phyloP scores from a whole-genome alignment of 2,797 vertebrate genomes.

The Brachymystax lenok region DNA sequence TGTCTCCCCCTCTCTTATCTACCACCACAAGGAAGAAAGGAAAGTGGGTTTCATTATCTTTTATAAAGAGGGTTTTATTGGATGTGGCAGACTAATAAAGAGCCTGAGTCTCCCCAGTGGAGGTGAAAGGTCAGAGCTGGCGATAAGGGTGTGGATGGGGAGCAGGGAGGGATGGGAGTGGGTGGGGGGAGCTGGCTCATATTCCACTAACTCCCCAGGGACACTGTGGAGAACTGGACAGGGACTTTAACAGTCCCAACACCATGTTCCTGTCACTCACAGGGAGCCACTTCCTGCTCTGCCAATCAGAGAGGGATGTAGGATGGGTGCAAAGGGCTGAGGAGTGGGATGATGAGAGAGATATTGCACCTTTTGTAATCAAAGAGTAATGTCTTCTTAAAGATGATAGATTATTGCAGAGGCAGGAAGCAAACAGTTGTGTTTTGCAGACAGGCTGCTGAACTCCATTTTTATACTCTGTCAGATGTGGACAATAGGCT shows the following conservation, averaged over 20 bases:
- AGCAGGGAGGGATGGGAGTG: slow-evolving; percentile 13
- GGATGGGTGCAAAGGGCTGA: slow-evolving; percentile 30
- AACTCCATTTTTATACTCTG: slow-evolving; percentile 44
- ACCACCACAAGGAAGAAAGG: slow-evolving; percentile 30
- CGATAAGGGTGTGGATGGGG: slow-evolving; percentile 64
- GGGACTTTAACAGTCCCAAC: slow-evolving; percentile 53
- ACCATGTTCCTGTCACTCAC: slow-evolving; percentile 60
- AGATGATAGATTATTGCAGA: slow-evolving; percentile 43
- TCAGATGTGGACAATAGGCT: too few species aligned
- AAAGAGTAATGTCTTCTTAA: slow-evolving; percentile 29
- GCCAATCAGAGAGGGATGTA: background rate
- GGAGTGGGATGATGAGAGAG: slow-evolving; percentile 39
- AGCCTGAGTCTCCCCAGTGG: slow-evolving; percentile 57
- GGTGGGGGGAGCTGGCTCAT: slow-evolving; percentile 39
- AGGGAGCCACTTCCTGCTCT: slow-evolving; percentile 48
- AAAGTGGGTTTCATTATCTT: slow-evolving; percentile 46
- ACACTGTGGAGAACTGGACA: slow-evolving; percentile 54
- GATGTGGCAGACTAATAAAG: slow-evolving; percentile 77
- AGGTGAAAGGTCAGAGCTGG: slow-evolving; percentile 67
- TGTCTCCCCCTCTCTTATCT: slow-evolving; percentile 52
- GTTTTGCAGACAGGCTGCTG: slow-evolving; percentile 17
- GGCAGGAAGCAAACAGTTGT: slow-evolving; percentile 9
- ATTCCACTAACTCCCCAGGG: slow-evolving; percentile 58
- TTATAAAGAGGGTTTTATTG: slow-evolving; percentile 68
- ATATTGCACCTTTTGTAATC: slow-evolving; percentile 25